Percentiles rank a stretch among this genome's conserved stretches.
These are phyloP conservation scores for Acheta domesticus DNA, from an alignment of 2,888 invertebrate species.

Conservation along the genomic window DNA sequence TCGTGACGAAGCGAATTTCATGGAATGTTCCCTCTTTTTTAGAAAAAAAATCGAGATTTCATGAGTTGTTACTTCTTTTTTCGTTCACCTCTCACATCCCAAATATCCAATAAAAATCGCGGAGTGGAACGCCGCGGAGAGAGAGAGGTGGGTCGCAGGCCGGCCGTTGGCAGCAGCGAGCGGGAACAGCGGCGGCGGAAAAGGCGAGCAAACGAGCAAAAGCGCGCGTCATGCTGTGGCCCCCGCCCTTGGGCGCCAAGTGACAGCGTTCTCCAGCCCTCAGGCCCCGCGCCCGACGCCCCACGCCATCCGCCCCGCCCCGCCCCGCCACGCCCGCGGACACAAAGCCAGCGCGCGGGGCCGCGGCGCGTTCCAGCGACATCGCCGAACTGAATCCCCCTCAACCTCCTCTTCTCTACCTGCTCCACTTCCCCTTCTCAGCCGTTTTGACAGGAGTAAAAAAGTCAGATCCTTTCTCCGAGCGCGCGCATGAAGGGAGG, in stretches of 20 bases:
- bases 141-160: background rate
- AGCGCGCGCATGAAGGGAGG: background rate
- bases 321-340: background rate
- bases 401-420: background rate
- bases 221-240: background rate
- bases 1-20: background rate
- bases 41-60: background rate
- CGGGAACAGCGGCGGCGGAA: too few species aligned
- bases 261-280: background rate
- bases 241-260: background rate
- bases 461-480: constrained; percentile 18
- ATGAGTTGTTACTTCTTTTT: constrained; percentile 6
- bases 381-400: too few species aligned
- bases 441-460: constrained; percentile 18
- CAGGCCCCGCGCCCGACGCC: too few species aligned
- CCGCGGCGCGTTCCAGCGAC: background rate
- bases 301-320: background rate
- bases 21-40: background rate
- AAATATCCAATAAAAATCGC: background rate
- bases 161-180: too few species aligned
- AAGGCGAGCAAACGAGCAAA: background rate
- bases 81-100: background rate
- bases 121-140: background rate
- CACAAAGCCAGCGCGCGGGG: background rate
- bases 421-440: constrained; percentile 18